Evolutionary conservation across 2,888 invertebrate genomes (phyloP), one percentile per base, ranked within the genome.

Genomic region (Conus canariensis): DNA sequence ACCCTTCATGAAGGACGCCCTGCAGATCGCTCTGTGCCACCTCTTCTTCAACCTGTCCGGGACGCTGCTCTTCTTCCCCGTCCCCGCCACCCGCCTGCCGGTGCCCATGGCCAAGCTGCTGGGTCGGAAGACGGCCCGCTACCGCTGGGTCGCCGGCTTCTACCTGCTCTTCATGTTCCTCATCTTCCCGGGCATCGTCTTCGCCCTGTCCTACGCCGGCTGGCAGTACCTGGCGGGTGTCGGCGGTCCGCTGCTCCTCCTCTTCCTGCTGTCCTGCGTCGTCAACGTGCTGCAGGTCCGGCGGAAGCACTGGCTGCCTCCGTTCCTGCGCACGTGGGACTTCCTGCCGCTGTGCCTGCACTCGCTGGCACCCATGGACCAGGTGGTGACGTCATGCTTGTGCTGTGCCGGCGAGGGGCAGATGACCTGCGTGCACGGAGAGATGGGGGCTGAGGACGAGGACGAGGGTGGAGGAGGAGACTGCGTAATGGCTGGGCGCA

Each of bases 101-200:
- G 19, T 92, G 97, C 77, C 97, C 97, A 0, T 96, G 97, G 58
- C 93, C 93, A 30, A 97, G 97, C 14, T 96, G 96, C 92, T 92
- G 95, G 45, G 94, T 97, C 60, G 97, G 97, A 22, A 95, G 96
- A 67, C 96, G 96, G 5, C 97, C 97, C 0, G 96, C 97, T 25
- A 94, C 96, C 93, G 97, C 97, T 92, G 96, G 97, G 6, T 97
- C 97, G 97, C 97, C 97, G 94, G 96, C 97, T 12, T 96, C 56
- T 97, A 97, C 94, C 90, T 96, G 7, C 82, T 95, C 2, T n/a
- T 93, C 14, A 94, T 95, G 94, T 96, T 96, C 91, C 90, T 96
- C 12, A 10, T 95, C n/a, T 89, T 96, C 10, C n/a, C 96, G 0
- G 93, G 91, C 1, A 58, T 90, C 64, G 93, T 96, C 16, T 95